phyloP scores from a whole-genome alignment of 2,888 invertebrate species.

The Hirtodrosophila trivittata region DNA sequence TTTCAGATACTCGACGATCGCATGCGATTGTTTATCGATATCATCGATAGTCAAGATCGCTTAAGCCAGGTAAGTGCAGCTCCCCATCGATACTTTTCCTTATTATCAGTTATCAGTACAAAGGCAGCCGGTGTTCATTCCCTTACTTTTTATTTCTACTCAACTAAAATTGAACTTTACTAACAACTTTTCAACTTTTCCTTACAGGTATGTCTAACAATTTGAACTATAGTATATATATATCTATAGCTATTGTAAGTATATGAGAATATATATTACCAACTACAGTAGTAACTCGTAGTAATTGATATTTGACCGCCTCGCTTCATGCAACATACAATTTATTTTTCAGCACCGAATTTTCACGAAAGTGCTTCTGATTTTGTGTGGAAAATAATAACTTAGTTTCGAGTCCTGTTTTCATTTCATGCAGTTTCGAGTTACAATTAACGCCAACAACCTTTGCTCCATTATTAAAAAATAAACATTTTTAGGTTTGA shows the following conservation, averaged over 20 bases:
- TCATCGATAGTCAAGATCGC: conserved; percentile 91
- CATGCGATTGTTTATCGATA: conserved; percentile 91
- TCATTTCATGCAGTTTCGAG: too few species aligned
- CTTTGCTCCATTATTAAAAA: too few species aligned
- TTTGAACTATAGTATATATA: background rate
- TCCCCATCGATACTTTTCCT: background rate
- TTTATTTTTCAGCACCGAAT: too few species aligned
- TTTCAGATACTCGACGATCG: conserved; percentile 91
- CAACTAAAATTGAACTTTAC: too few species aligned
- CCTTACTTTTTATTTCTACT: background rate
- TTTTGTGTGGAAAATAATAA: too few species aligned
- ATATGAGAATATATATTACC: conserved; percentile 7
- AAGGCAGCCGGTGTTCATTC: conserved; percentile 41
- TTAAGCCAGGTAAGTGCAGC: conserved; percentile 89
- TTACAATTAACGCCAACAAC: too few species aligned
- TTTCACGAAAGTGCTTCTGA: too few species aligned
- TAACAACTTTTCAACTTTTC: background rate
- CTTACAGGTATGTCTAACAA: conserved; percentile 54
- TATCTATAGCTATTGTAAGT: conserved; percentile 47
- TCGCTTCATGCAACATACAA: too few species aligned
- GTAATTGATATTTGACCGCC: too few species aligned
- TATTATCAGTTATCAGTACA: background rate
- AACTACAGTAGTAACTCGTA: too few species aligned
- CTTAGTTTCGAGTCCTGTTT: too few species aligned
- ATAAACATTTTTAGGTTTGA: too few species aligned